A percentile compares a stretch with the other conserved stretches of the same genome.
These are phyloP conservation scores for Heliconius himera DNA, from an alignment of 1,140 invertebrate genomes.

Conservation along the genomic window DNA sequence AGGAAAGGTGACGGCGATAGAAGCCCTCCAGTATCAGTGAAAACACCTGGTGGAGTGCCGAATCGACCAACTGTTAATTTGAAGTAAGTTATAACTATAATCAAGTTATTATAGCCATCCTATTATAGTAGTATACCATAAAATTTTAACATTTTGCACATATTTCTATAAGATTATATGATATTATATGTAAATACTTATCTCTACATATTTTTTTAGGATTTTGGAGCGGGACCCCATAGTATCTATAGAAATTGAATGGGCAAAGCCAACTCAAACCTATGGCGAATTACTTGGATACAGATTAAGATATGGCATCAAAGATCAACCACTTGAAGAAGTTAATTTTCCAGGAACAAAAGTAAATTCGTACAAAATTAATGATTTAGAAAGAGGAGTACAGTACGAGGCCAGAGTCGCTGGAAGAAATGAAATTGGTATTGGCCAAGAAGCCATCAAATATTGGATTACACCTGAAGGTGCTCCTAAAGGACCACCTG, in stretches of 20 bases:
- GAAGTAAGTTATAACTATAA: constrained; percentile 84
- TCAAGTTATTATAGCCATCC: too few species aligned
- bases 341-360: constrained; percentile 83
- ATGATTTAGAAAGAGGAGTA: constrained; percentile 92
- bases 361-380: constrained; percentile 84
- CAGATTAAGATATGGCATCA: constrained; percentile 92
- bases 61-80: constrained; percentile 92
- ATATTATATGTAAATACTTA: not conserved
- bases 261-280: constrained; percentile 92
- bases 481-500: constrained; percentile 90
- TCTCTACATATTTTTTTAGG: constrained; percentile 72
- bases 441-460: constrained; percentile 95
- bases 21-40: constrained; percentile 90
- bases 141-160: not conserved
- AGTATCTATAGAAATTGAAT: constrained; percentile 93
- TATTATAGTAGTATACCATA: too few species aligned
- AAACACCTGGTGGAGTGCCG: constrained; percentile 96
- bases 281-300: constrained; percentile 94
- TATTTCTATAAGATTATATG: not conserved
- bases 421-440: constrained; percentile 95
- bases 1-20: constrained; percentile 96
- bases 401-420: constrained; percentile 97
- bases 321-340: constrained; percentile 90
- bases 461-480: constrained; percentile 96
- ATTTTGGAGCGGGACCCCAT: constrained; percentile 91